Evolutionary conservation across 2,797 vertebrate species (phyloP).

Genomic region (Galago senegalensis): DNA sequence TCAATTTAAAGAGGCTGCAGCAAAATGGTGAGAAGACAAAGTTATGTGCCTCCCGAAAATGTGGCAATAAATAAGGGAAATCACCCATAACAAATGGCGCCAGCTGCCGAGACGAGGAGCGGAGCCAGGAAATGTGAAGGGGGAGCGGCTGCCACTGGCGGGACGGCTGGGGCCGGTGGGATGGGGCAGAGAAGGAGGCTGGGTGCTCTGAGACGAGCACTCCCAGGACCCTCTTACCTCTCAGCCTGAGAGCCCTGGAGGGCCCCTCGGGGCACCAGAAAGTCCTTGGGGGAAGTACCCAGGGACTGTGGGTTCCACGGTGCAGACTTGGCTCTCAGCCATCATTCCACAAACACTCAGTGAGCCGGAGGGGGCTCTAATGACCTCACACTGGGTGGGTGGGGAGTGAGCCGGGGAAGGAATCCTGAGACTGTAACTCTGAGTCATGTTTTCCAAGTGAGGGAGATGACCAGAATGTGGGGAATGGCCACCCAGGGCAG

Average conservation of each 20-base stretch:
- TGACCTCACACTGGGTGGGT: neutral
- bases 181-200: neutral
- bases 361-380: neutral
- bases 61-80: constrained; percentile 54
- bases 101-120: constrained; percentile 78
- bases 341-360: fast-evolving
- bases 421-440: neutral
- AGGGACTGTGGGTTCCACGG: too few relatives aligned
- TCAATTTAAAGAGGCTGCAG: constrained; percentile 62
- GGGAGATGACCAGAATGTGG: neutral
- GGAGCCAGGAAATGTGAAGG: constrained; percentile 71
- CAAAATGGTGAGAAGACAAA: constrained; percentile 57
- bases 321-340: fast-evolving
- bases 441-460: too few relatives aligned
- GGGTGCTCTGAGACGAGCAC: neutral
- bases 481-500: neutral
- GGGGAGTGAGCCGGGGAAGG: neutral
- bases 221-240: neutral
- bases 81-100: constrained; percentile 69
- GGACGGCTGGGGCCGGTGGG: fast-evolving
- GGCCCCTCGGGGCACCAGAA: neutral
- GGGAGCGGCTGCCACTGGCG: constrained; percentile 20
- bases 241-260: neutral
- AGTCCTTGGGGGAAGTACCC: neutral
- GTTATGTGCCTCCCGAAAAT: constrained; percentile 19